These are phyloP conservation scores for Agelaius tricolor DNA, from an alignment of 2,113 vertebrate genomes.

Conservation along the genomic window DNA sequence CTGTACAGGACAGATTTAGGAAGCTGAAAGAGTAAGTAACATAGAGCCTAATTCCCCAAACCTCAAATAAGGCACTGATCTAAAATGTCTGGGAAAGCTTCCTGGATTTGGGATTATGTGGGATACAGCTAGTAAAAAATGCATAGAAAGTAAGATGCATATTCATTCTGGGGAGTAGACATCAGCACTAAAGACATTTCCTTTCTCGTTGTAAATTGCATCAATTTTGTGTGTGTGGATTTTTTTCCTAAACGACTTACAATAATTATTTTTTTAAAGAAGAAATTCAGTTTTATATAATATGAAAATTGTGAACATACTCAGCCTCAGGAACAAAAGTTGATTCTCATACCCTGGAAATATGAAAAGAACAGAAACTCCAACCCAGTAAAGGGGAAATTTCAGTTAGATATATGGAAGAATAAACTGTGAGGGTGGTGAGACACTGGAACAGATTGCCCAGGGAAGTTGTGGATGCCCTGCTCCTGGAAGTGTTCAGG, in stretches of 20 bases:
- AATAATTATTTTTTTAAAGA: neutral
- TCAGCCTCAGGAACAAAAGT: neutral
- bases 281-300: neutral
- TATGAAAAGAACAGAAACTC: neutral
- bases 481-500: neutral
- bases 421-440: neutral
- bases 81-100: neutral
- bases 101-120: neutral
- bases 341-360: neutral
- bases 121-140: neutral
- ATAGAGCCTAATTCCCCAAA: neutral
- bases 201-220: neutral
- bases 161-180: neutral
- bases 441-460: neutral
- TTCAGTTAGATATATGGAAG: neutral
- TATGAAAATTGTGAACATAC: neutral
- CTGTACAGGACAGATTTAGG: neutral
- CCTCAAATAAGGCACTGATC: neutral
- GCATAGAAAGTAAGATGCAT: neutral
- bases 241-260: neutral
- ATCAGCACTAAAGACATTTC: neutral
- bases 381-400: neutral
- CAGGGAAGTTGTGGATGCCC: neutral
- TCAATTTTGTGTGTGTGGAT: accelerated
- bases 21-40: neutral